Base-by-base conservation (phyloP, 2,888 invertebrate species). In the Cactoblastis cactorum region DNA sequence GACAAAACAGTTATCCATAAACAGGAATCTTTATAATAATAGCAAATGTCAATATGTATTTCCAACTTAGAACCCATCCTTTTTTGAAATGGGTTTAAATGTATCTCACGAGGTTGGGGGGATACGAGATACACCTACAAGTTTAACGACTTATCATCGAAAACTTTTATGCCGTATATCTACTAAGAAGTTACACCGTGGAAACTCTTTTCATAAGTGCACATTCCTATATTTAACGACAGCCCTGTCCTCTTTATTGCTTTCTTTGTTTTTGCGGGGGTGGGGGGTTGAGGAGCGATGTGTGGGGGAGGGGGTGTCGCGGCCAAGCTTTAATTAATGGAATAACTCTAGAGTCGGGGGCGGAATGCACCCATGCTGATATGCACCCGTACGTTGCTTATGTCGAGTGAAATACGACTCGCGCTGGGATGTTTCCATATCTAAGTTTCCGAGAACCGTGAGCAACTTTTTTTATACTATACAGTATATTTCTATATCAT, bases 281-380 rank as follows among this genome's bases (percentile, higher is more conserved):
- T 28, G 58, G 53, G 48, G 38, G 38, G 52, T 53, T 56, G 54
- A 37, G 53, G 51, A 14, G 49, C 52, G 50, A 49, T 52, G 45
- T 51, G 58, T 55, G 50, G 58, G 65, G 53, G 61, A 53, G 61
- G 58, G 58, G 55, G 55, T 51, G 61, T 57, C 61, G 64, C 65
- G 69, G 67, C 65, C 67, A 68, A 62, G 65, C 68, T 83, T 83
- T 86, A 86, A 87, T 87, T 86, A 87, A 87, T 86, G 84, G 83
- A 85, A 85, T 86, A 85, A 85, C 84, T 85, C 79, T 63, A 61
- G 67, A 64, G 59, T 57, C 6, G 34, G 57, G 53, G 53, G 60
- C 56, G 68, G 64, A 59, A 51, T 54, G 56, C 59, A 55, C 56
- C 58, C 57, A 57, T 57, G 74, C 75, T 73, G 33, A 54, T 50